A percentile compares a stretch with the other conserved stretches of the same genome.
Evolutionary conservation across 1,140 invertebrate species (phyloP).

Genomic region (Drosophila fuyamai): DNA sequence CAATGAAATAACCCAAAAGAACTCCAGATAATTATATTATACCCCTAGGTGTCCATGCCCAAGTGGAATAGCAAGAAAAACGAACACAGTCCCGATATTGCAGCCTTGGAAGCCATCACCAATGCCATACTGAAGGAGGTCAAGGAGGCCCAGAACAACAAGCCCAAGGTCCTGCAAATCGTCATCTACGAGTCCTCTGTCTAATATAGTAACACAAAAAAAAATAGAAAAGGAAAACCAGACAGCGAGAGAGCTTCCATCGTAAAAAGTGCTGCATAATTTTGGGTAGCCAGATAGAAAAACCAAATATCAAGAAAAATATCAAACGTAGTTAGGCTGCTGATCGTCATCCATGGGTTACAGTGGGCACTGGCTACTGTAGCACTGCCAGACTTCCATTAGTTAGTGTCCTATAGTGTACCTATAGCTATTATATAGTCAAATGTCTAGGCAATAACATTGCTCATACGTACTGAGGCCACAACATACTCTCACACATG

Average conservation of each 20-base stretch:
- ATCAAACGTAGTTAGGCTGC: conserved; percentile 60
- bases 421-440: conserved; percentile 57
- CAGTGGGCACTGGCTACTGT: conserved; percentile 31
- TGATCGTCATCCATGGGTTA: conserved; percentile 16
- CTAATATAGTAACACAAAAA: conserved; percentile 65
- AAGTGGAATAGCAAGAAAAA: conserved; percentile 85
- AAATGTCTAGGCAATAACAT: conserved; percentile 73
- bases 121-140: conserved; percentile 88
- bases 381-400: conserved; percentile 59
- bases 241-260: conserved; percentile 35
- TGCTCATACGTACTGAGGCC: conserved; percentile 74
- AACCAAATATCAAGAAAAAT: conserved; percentile 38
- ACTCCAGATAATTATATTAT: not conserved
- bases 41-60: conserved; percentile 85
- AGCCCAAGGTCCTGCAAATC: conserved; percentile 90
- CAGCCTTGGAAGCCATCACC: conserved; percentile 90
- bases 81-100: conserved; percentile 87
- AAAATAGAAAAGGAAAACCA: not conserved
- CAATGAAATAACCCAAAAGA: not conserved
- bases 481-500: conserved; percentile 13
- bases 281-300: conserved; percentile 12
- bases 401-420: conserved; percentile 36
- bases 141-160: conserved; percentile 84
- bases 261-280: conserved; percentile 29
- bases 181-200: conserved; percentile 93